Evolutionary conservation across 2,888 invertebrate species (phyloP).

Genomic region (Anaspis maculata): DNA sequence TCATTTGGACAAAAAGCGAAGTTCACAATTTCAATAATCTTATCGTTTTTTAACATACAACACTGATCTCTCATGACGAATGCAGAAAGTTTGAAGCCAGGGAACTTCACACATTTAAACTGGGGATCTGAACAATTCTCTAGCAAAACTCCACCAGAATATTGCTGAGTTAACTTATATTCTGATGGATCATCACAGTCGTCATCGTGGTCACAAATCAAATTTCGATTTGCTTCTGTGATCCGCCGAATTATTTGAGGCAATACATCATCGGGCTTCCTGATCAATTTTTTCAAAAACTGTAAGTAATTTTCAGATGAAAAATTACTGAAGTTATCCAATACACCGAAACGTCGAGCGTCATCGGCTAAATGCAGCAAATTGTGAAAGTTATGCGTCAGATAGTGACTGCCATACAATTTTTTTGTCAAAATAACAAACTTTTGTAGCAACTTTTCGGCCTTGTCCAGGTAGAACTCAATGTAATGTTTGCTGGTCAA

Average conservation of each 20-base stretch:
- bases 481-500: slow-evolving; percentile 1
- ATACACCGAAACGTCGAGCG: slow-evolving; percentile 5
- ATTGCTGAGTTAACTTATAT: neutral
- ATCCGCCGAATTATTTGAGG: slow-evolving; percentile 6
- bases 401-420: neutral
- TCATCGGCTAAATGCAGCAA: slow-evolving; percentile 9
- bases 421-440: neutral
- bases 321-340: slow-evolving; percentile 9
- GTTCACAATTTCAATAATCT: neutral
- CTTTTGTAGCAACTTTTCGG: neutral
- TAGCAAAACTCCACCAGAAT: neutral
- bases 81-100: neutral
- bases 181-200: neutral
- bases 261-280: slow-evolving; percentile 8
- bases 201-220: neutral
- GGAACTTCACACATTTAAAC: neutral
- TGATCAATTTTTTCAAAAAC: slow-evolving; percentile 3
- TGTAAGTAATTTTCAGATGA: slow-evolving; percentile 12
- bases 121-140: neutral
- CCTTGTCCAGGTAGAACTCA: neutral
- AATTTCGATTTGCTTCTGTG: neutral
- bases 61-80: neutral
- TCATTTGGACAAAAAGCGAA: neutral
- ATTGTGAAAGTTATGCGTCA: slow-evolving; percentile 9
- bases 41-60: neutral